phyloP scores from a whole-genome alignment of 2,797 vertebrate species.

The Phoebastria nigripes region DNA sequence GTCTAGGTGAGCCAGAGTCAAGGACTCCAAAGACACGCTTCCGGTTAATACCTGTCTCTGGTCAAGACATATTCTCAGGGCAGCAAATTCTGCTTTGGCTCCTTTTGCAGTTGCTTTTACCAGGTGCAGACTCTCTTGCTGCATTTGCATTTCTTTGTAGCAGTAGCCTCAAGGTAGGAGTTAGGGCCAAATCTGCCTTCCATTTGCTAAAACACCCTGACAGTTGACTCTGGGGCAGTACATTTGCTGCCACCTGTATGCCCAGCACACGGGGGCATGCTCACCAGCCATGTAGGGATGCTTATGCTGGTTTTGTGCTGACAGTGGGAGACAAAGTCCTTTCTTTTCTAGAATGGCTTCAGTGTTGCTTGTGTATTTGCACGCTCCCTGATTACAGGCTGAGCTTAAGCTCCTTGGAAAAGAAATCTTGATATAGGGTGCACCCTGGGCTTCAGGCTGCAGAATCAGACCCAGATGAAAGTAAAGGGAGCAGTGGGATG shows the following conservation, averaged over 20 bases:
- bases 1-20: neutral
- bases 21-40: neutral
- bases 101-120: neutral
- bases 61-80: neutral
- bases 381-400: neutral
- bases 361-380: neutral
- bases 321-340: neutral
- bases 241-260: neutral
- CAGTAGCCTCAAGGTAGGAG: neutral
- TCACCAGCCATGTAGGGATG: accelerated
- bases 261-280: accelerated
- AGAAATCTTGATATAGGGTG: neutral
- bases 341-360: neutral
- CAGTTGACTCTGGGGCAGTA: neutral
- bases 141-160: neutral
- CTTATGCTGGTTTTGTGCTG: neutral
- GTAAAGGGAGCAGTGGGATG: neutral
- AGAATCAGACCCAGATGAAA: neutral
- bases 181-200: neutral
- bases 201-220: neutral
- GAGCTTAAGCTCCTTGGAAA: neutral
- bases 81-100: neutral
- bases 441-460: neutral
- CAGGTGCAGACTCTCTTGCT: neutral
- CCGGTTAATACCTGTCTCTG: neutral